Base-by-base conservation (phyloP, 1,140 invertebrate genomes). In the Papilio helenus region DNA sequence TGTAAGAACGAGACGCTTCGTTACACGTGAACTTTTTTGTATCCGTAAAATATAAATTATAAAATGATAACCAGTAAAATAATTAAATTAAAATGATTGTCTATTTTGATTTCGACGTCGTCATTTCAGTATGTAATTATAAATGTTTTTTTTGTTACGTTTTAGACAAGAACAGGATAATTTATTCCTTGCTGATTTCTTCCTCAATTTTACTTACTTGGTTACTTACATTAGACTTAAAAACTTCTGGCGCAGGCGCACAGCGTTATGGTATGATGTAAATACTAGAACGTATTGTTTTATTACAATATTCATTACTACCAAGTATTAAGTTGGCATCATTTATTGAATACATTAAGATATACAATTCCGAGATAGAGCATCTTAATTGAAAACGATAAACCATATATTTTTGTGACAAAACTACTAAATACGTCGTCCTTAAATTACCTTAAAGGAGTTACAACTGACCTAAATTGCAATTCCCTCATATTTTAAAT, bases 21-120 rank as follows among this genome's bases (percentile, higher is more conserved):
- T 68, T 68, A 68, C 61, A 68, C 61, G 61, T 68, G 61, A 29
- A 34, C 14, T 68, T 61, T 65, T 68, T 68, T 65, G 58, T 29
- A 65, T 18, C 14, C 5, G 14, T 34, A 7, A 39, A 68, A 29
- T 29, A 61, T 61, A 61, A 61, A 61, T 61, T 12, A 61, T 23
- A 1, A 61, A 61, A 61, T 61, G 9, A 61, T 61, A 26, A 26
- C 58, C 58, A 61, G 58, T 4, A 46, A 61, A 29, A 29, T 34
- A 29, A 34, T 68, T 16, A 68, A 16, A 29, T 68, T 29, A 18
- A 68, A 68, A 68, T 68, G 14, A 29, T 29, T 18, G 61, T 68
- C 12, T 68, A 14, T 12, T 18, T 68, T 34, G 61, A 29, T 68
- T 9, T 68, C 12, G 26, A 4, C 26, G 26, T 29, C 26, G 23